A percentile compares a stretch with the other conserved stretches of the same genome.
These are phyloP conservation scores for Onychomys arenicola DNA, from an alignment of 2,797 vertebrate species.

Conservation along the genomic window DNA sequence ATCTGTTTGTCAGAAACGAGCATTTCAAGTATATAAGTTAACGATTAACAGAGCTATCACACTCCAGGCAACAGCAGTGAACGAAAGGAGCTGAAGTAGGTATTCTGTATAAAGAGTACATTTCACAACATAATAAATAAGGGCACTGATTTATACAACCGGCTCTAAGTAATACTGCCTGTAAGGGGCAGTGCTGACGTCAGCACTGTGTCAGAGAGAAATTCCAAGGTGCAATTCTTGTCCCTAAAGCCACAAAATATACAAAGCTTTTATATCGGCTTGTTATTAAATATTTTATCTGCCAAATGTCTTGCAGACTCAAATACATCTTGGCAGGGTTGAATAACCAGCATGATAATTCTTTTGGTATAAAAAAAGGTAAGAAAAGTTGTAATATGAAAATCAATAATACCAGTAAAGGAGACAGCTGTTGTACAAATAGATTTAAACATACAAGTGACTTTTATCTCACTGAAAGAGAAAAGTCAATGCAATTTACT, in stretches of 20 bases:
- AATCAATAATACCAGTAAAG: slow-evolving; percentile 74
- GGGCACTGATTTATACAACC: slow-evolving; percentile 81
- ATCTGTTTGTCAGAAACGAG: slow-evolving; percentile 86
- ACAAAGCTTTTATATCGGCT: slow-evolving; percentile 71
- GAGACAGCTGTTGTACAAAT: slow-evolving; percentile 72
- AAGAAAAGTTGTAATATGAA: slow-evolving; percentile 73
- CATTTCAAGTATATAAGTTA: slow-evolving; percentile 85
- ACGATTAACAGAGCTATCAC: slow-evolving; percentile 78
- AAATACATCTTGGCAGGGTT: slow-evolving; percentile 73
- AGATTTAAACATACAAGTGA: slow-evolving; percentile 67
- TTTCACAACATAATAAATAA: slow-evolving; percentile 83
- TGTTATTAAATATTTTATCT: slow-evolving; percentile 68
- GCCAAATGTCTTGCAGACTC: slow-evolving; percentile 77
- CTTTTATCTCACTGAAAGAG: slow-evolving; percentile 51
- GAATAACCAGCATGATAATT: slow-evolving; percentile 73
- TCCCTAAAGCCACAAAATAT: slow-evolving; percentile 74
- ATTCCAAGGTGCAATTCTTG: slow-evolving; percentile 71
- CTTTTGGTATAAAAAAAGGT: slow-evolving; percentile 79
- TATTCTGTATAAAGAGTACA: slow-evolving; percentile 77
- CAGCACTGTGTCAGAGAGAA: slow-evolving; percentile 32
- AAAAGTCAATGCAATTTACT: slow-evolving; percentile 62
- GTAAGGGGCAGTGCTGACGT: slow-evolving; percentile 6
- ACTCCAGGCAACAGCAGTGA: slow-evolving; percentile 81
- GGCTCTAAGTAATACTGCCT: slow-evolving; percentile 74
- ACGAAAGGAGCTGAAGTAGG: slow-evolving; percentile 77